Evolutionary conservation across 2,113 vertebrate genomes (phyloP).

Genomic region (Rhodinocichla rosea): DNA sequence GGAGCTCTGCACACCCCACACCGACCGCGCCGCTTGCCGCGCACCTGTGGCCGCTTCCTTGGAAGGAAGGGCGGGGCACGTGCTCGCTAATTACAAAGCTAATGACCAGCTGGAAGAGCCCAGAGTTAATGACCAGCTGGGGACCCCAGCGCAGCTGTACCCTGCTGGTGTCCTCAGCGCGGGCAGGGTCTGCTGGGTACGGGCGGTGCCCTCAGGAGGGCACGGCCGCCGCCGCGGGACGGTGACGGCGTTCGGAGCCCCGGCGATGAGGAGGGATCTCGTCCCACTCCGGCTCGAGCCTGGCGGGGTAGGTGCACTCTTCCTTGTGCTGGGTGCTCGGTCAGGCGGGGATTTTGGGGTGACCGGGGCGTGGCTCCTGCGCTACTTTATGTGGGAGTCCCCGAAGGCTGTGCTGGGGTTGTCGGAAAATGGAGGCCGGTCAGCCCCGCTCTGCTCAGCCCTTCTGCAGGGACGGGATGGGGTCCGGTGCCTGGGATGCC

Average conservation of each 20-base stretch:
- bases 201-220: neutral
- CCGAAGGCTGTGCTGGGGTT: fast-evolving
- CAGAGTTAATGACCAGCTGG: no score
- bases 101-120: neutral
- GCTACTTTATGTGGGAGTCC: fast-evolving
- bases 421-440: fast-evolving
- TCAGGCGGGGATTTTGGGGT: neutral
- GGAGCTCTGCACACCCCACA: fast-evolving
- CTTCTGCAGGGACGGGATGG: neutral
- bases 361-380: fast-evolving
- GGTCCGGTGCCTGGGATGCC: neutral
- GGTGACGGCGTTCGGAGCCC: fast-evolving
- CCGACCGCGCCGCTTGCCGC: fast-evolving
- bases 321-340: fast-evolving
- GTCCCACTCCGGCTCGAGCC: neutral
- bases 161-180: fast-evolving
- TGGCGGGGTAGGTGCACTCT: fast-evolving
- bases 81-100: fast-evolving
- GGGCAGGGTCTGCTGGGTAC: fast-evolving
- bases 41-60: fast-evolving
- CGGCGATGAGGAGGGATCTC: fast-evolving
- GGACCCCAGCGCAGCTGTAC: no score
- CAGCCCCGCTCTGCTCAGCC: neutral
- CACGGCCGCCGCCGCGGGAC: fast-evolving
- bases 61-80: neutral